Evolutionary conservation across 2,113 vertebrate species (phyloP), one percentile per base, ranked within the genome.

Genomic region (Erythrolamprus reginae): DNA sequence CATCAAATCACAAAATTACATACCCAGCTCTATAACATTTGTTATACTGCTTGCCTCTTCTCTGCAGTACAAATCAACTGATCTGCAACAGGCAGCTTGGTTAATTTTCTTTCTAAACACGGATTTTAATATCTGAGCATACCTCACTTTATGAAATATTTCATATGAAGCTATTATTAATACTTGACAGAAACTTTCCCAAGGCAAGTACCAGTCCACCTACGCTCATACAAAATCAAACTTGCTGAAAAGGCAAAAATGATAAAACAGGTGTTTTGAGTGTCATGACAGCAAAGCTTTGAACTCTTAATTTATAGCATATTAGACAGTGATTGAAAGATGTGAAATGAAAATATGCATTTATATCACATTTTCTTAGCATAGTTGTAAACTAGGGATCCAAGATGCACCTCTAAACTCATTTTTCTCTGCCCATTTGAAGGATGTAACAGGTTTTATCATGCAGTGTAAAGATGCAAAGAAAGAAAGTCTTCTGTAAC

Each of bases 101-200:
- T 84, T 91, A 83, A 48, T 83, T 45, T 58, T 91, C 61, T 21
- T 90, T 42, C 9, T 53, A 87, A 88, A 55, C 28, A 87, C 7
- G 53, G 48, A 70, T 91, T n/a, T 85, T 82, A 58, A 88, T 88
- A 88, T 84, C 50, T 77, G 55, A 88, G 88, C 26, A 82, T 19
- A 83, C 52, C 86, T 50, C 28, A 24, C 5, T 42, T 82, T 48
- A 84, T n/a, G 88, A 83, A 91, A 15, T 53, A 24, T 51, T 58
- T 88, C 88, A 88, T 91, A 51, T 88, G 23, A 33, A 24, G 51
- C 33, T 88, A 84, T 88, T 58, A 88, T 23, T 84, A 88, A 58
- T 84, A 53, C 83, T 84, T 42, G 48, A 26, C 38, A 84, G 45
- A 13, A 91, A n/a, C 51, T 91, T 88, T 84, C 90, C 90, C 53